These are phyloP conservation scores for Pseudomyrmex gracilis DNA, from an alignment of 1,140 invertebrate genomes.

Conservation along the genomic window DNA sequence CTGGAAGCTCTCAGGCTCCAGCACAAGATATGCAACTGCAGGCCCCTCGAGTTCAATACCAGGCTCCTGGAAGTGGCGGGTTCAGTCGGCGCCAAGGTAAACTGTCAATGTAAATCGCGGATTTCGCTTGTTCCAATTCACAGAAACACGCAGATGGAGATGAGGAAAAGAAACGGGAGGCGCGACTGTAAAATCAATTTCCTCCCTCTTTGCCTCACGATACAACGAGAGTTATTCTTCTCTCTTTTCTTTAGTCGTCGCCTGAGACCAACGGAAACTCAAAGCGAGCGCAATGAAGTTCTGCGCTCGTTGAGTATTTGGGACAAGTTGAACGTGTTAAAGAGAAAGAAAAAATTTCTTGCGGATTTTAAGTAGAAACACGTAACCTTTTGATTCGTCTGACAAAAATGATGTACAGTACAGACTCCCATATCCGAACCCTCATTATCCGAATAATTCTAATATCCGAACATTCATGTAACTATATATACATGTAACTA, in stretches of 20 bases:
- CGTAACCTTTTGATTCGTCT: too few relatives aligned
- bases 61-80: constrained; percentile 92
- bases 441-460: too few relatives aligned
- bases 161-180: not conserved
- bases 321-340: not conserved
- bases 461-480: too few relatives aligned
- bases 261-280: not conserved
- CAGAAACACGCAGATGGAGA: not conserved
- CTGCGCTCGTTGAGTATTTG: not conserved
- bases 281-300: constrained; percentile 3
- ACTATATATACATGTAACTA: too few relatives aligned
- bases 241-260: not conserved
- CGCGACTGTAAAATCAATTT: constrained; percentile 51
- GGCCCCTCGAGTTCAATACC: constrained; percentile 93
- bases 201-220: not conserved
- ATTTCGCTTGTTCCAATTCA: constrained; percentile 15
- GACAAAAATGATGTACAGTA: too few relatives aligned
- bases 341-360: constrained; percentile 3
- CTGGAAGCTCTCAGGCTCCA: constrained; percentile 91
- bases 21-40: constrained; percentile 93
- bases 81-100: constrained; percentile 92
- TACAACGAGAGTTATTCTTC: not conserved
- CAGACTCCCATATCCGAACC: too few relatives aligned
- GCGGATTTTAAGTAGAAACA: not conserved
- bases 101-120: constrained; percentile 30